Base-by-base conservation (phyloP, 2,113 vertebrate genomes). In the Anolis carolinensis region DNA sequence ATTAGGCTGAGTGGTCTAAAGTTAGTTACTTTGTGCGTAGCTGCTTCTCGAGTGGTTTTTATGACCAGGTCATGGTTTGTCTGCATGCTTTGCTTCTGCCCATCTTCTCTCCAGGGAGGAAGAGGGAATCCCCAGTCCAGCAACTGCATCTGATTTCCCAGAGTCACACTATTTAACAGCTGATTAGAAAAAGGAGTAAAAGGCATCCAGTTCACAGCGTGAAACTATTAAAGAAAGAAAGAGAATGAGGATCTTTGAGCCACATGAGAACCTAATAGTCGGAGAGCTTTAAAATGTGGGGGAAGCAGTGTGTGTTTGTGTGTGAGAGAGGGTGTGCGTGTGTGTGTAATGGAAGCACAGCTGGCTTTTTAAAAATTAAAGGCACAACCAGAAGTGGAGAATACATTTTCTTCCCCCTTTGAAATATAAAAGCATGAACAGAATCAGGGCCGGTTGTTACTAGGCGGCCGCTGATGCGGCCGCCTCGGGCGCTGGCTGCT, bases 1-100 rank as follows among this genome's bases (percentile, higher is more conserved):
- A 62, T 82, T 82, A 72, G 27, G 39, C 83, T 70, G 70, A 55
- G 76, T 67, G 5, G 39, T 30, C 50, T 67, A 18, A 84, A 50
- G 4, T 77, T 20, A 59, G n/a, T 16, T 30, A 27, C 14, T 20
- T 74, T 36, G 21, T 18, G 13, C 23, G 34, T 34, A 20, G 23
- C 65, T 79, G 8, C 75, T 71, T 25, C 48, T 39, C 36, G 1
- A 79, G 70, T 76, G 23, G 39, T 16, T 39, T 79, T 84, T 68
- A 68, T 73, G 44, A 32, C 21, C 7, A 85, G 68, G 50, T 48
- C 18, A 25, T 27, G 14, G 32, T 87, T 80, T 73, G 18, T 82
- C 52, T 30, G 67, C 2, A 7, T 36, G 39, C 14, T 83, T 5
- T 0, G 0, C 25, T 0, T 63, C 21, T 27, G 55, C 55, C 18